Percentiles rank a stretch among this genome's conserved stretches.
These are phyloP conservation scores for Gouania willdenowi DNA, from an alignment of 2,797 vertebrate species.

Conservation along the genomic window DNA sequence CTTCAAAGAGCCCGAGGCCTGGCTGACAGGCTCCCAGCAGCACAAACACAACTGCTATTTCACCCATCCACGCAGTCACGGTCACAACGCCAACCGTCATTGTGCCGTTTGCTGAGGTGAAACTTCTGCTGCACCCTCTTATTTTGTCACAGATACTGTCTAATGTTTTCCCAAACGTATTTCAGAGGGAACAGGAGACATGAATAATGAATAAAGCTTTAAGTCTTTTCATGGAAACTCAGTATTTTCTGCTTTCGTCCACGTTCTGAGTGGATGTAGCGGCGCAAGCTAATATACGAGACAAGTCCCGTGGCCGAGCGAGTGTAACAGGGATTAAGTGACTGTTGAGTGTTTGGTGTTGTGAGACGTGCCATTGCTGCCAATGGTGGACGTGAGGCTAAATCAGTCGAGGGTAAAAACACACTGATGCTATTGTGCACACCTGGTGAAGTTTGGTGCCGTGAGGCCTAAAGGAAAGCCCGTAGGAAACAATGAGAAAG, in stretches of 20 bases:
- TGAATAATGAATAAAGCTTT: constrained; percentile 38
- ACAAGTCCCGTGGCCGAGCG: constrained; percentile 44
- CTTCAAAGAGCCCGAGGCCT: constrained; percentile 26
- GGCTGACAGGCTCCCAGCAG: constrained; percentile 39
- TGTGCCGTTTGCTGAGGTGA: constrained; percentile 14
- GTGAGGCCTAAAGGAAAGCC: constrained; percentile 6
- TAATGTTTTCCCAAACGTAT: constrained; percentile 4
- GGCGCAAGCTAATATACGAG: constrained; percentile 52
- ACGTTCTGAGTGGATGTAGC: constrained; percentile 33
- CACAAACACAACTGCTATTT: constrained; percentile 37
- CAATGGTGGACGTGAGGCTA: constrained; percentile 50
- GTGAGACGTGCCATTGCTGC: constrained; percentile 47
- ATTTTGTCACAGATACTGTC: constrained; percentile 25
- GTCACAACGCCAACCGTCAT: constrained; percentile 20
- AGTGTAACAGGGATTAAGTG: constrained; percentile 63
- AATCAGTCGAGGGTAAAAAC: constrained; percentile 49
- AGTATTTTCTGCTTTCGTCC: constrained; percentile 27
- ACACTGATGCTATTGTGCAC: constrained; percentile 65
- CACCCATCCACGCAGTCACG: not conserved
- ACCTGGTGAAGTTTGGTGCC: constrained; percentile 12
- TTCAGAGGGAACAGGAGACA: constrained; percentile 9
- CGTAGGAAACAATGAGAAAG: constrained; percentile 33
- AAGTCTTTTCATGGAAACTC: constrained; percentile 21
- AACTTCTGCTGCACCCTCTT: constrained; percentile 3
- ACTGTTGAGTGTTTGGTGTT: constrained; percentile 57